A percentile compares a stretch with the other conserved stretches of the same genome.
These are phyloP conservation scores for Nasua narica DNA, from an alignment of 2,797 vertebrate species.

Conservation along the genomic window DNA sequence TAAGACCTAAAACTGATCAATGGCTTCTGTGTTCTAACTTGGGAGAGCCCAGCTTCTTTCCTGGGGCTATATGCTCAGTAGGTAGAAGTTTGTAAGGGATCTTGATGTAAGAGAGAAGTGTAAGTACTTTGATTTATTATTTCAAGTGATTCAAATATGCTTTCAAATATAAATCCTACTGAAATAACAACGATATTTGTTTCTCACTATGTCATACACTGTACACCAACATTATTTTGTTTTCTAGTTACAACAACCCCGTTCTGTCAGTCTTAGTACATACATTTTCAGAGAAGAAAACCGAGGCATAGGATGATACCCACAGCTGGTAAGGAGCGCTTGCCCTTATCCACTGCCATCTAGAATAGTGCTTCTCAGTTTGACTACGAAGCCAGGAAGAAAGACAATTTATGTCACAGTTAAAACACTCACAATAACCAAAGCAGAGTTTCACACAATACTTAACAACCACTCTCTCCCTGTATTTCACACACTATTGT, in stretches of 20 bases:
- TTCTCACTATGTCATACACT: background rate
- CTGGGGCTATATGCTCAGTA: background rate
- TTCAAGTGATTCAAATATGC: conserved; percentile 17
- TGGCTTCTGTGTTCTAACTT: conserved; percentile 44
- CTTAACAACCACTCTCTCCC: background rate
- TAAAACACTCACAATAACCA: background rate
- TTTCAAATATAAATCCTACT: conserved; percentile 14
- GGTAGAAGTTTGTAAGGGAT: background rate
- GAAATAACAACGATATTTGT: background rate
- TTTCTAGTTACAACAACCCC: background rate
- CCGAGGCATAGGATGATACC: background rate
- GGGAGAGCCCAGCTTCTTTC: conserved; percentile 5
- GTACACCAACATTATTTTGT: background rate
- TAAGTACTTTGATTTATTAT: conserved; percentile 22
- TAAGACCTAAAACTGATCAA: conserved; percentile 31
- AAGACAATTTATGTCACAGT: background rate
- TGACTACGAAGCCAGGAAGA: background rate
- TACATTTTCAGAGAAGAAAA: background rate
- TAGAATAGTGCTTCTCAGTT: background rate
- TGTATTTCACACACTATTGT: background rate
- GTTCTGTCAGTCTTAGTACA: background rate
- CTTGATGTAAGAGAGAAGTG: background rate
- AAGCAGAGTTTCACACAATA: background rate
- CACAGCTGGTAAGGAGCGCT: background rate
- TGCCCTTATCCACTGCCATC: background rate